Evolutionary conservation across 2,888 invertebrate species (phyloP), one percentile per base, ranked within the genome.

Genomic region (Cetonia aurata): DNA sequence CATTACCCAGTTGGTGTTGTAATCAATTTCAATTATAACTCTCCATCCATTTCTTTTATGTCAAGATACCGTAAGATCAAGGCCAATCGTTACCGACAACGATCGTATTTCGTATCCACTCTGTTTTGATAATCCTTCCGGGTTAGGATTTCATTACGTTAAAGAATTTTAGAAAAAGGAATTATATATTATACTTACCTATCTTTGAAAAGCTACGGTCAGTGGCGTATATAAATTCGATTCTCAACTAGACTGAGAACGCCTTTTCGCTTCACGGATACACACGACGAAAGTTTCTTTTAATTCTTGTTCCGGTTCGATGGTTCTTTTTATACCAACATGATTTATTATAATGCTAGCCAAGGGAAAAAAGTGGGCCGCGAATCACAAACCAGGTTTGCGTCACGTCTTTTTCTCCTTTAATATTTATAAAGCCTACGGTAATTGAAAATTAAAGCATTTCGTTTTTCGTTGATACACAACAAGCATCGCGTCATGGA

Each of bases 401-500:
- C 62, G 31, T 50, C 50, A 48, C 41, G 52, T 65, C 62, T 50
- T 52, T 50, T 52, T 65, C 50, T 65, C 50, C 52, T 65, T 65
- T 65, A 65, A 65, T 65, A 65, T 65, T 65, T 65, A 65, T 65
- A 65, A 65, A 65, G 62, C 52, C 62, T 41, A 50, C 52, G 37
- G 62, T 65, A 65, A 65, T 65, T 65, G 62, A 65, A 65, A 65
- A 65, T 65, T 65, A 65, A 65, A 65, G 62, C 62, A 65, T 65
- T 65, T 65, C 62, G 62, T 65, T 65, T 65, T 65, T 65, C 62
- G 62, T 37, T 65, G 62, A 65, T 52, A 33, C 37, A 41, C 48
- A 65, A 65, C 62, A 37, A 65, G 50, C 50, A 37, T 37, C 17
- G 50, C 62, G 62, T 65, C 62, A 65, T 52, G 62, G 37, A 65